A percentile compares a stretch with the other conserved stretches of the same genome.
phyloP scores from a whole-genome alignment of 2,113 vertebrate genomes.

The Arenaria interpres region DNA sequence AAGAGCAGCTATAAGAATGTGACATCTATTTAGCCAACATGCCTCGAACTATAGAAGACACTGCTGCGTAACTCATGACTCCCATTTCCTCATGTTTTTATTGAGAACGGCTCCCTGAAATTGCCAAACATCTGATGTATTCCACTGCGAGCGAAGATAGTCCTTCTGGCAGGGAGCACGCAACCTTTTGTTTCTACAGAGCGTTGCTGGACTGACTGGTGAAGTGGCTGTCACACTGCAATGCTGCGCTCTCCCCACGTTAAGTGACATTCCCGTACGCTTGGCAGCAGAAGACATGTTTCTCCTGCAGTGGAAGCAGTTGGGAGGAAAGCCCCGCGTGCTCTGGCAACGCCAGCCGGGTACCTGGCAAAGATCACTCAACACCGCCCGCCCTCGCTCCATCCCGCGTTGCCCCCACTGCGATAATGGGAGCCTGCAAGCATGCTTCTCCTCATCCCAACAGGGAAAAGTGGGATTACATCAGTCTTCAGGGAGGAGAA shows the following conservation, averaged over 20 bases:
- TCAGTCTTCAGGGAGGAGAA: not conserved
- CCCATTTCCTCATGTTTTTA: not conserved
- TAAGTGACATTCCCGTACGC: not conserved
- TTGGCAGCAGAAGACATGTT: constrained; percentile 7
- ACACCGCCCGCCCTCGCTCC: not conserved
- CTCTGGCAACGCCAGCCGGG: constrained; percentile 30
- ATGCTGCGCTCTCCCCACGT: not conserved
- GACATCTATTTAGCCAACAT: not conserved
- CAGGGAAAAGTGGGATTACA: not conserved
- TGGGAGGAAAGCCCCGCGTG: constrained; percentile 24
- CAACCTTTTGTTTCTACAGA: not conserved
- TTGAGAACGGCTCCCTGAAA: not conserved
- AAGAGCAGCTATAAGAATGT: not conserved
- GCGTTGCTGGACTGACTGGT: constrained; percentile 2
- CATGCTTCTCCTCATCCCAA: not conserved
- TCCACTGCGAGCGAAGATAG: not conserved
- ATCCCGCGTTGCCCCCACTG: not conserved
- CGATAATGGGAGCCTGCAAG: not conserved
- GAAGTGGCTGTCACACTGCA: constrained; percentile 36
- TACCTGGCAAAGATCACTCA: constrained; percentile 63
- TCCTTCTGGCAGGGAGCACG: not conserved
- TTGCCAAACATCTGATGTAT: not conserved
- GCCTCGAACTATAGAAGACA: not conserved
- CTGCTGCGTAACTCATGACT: not conserved
- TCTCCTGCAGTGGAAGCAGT: rapidly evolving